Conservation (phyloP, 2,113 vertebrate species). For the Lophochroa leadbeateri region DNA sequence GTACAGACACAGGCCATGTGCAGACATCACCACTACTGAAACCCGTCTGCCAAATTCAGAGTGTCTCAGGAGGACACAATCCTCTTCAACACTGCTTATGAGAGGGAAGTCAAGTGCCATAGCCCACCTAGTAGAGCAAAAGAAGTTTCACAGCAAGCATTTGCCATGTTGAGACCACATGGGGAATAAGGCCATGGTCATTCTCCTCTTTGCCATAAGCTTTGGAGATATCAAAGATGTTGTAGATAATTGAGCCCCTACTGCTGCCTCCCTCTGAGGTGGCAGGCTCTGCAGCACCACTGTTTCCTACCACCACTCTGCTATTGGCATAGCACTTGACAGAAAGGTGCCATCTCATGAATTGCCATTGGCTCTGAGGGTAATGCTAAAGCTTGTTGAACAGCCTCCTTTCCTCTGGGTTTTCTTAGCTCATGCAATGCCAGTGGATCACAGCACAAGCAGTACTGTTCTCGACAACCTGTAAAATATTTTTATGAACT, state of each 20-base stretch:
- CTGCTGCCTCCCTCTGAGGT: accelerated
- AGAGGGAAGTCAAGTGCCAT: not conserved
- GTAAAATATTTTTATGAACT: constrained; percentile 20
- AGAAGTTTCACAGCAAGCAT: not conserved
- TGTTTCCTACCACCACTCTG: not conserved
- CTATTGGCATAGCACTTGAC: not conserved
- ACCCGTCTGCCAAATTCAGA: not conserved
- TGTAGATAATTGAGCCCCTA: not conserved
- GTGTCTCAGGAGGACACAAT: not conserved
- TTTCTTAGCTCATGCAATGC: not conserved
- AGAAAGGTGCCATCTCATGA: not conserved
- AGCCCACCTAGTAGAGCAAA: not conserved
- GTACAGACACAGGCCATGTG: accelerated
- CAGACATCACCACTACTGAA: not conserved
- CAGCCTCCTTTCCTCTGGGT: not conserved
- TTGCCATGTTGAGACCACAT: accelerated
- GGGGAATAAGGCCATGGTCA: not conserved
- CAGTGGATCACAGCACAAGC: not conserved
- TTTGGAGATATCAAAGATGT: not conserved
- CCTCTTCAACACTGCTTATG: not conserved
- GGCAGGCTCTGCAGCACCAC: not conserved
- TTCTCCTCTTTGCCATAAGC: not conserved
- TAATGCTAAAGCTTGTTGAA: not conserved
- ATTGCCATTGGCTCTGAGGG: not conserved
- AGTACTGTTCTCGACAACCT: not conserved